Evolutionary conservation across 1,140 invertebrate species (phyloP).

Genomic region (Neelides sp.): DNA sequence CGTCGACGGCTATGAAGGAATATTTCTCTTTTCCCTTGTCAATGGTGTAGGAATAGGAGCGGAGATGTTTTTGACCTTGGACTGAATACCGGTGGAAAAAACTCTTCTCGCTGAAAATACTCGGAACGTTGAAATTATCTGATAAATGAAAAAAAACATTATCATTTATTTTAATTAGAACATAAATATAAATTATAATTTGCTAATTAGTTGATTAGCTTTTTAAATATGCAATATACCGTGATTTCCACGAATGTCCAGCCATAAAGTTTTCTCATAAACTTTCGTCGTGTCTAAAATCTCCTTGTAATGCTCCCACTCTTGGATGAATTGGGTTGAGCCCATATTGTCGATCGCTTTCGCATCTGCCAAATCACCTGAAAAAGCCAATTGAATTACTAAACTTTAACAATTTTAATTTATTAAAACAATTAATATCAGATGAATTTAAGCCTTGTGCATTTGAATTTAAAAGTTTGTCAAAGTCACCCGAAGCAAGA

Average conservation of each 20-base stretch:
- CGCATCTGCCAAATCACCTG: constrained; percentile 80
- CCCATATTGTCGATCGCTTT: constrained; percentile 64
- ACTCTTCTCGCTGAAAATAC: constrained; percentile 54
- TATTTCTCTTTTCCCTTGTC: constrained; percentile 44
- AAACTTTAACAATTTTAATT: constrained; percentile 13
- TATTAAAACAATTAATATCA: constrained; percentile 6
- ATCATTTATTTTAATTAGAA: too few species aligned
- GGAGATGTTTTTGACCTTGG: constrained; percentile 53
- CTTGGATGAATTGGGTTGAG: constrained; percentile 64
- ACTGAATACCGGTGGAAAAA: constrained; percentile 68
- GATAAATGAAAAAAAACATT: constrained; percentile 37
- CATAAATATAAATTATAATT: not conserved
- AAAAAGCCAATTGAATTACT: constrained; percentile 14
- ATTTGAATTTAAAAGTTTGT: constrained; percentile 1
- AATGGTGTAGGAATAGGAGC: constrained; percentile 63
- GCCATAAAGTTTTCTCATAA: constrained; percentile 58
- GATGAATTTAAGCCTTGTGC: not conserved
- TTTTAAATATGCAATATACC: constrained; percentile 45
- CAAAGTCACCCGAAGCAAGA: constrained; percentile 53
- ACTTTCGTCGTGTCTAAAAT: constrained; percentile 56
- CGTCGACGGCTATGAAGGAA: constrained; percentile 75
- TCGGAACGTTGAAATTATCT: constrained; percentile 82
- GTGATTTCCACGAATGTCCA: constrained; percentile 90
- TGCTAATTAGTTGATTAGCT: not conserved
- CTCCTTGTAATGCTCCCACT: constrained; percentile 70